A percentile compares a stretch with the other conserved stretches of the same genome.
phyloP scores from a whole-genome alignment of 2,797 vertebrate genomes.

The Tarsius wallacei region DNA sequence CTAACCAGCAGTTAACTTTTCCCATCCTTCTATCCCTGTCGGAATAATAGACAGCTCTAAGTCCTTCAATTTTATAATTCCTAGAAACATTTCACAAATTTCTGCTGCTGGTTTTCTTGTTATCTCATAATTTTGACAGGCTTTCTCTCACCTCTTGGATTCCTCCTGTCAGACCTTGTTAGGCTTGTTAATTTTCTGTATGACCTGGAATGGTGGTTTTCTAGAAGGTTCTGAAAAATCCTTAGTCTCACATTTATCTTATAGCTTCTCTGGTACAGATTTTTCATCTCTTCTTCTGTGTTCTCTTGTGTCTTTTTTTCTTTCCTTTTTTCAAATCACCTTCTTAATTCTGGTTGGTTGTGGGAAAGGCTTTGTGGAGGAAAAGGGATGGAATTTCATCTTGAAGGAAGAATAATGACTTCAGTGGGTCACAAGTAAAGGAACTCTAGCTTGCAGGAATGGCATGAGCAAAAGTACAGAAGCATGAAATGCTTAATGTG shows the following conservation, averaged over 20 bases:
- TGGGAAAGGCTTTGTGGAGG: not conserved
- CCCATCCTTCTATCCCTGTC: not conserved
- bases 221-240: slow-evolving; percentile 41
- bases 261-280: not conserved
- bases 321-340: not conserved
- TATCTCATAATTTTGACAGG: not conserved
- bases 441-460: not conserved
- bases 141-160: slow-evolving; percentile 57
- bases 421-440: not conserved
- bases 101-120: slow-evolving; percentile 46
- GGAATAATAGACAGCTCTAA: slow-evolving; percentile 44
- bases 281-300: not conserved
- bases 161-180: slow-evolving; percentile 30
- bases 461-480: not conserved
- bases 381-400: slow-evolving; percentile 32
- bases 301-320: not conserved
- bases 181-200: slow-evolving; percentile 53
- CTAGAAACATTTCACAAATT: slow-evolving; percentile 26
- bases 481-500: not conserved
- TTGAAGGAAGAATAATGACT: not conserved
- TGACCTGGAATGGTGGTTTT: slow-evolving; percentile 19
- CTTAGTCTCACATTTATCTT: not conserved
- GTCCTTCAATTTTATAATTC: slow-evolving; percentile 16
- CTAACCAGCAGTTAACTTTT: slow-evolving; percentile 56
- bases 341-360: not conserved